Evolutionary conservation across 2,113 vertebrate species (phyloP), one percentile per base, ranked within the genome.

Genomic region (Globicephala melas): DNA sequence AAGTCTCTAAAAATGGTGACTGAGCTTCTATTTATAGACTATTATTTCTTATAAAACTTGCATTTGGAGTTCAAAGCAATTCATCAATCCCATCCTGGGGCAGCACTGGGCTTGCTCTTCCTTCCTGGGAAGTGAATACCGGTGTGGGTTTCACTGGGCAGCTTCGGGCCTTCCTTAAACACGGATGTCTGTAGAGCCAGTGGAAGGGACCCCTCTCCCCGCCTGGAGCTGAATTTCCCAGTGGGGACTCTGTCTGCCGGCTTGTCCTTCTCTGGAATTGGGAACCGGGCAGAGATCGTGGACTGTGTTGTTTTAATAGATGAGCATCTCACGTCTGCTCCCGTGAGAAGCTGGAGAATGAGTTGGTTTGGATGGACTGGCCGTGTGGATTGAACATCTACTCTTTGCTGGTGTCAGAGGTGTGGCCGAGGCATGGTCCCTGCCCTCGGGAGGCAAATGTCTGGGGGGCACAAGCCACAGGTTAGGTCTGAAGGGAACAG

Each of bases 31-130:
- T 68, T 82, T 91, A 89, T 65, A 60, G 85, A 87, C 10, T 68
- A 25, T 73, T 53, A 33, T 76, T 92, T 92, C 96, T 94, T 92
- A 31, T 36, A 55, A 71, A 70, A 70, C 74, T 71, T 65, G 14
- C 11, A 6, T 2, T 74, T 74, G 65, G 79, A 26, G 0, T 23
- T 65, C 36, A 58, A 18, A 91, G 76, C 65, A 25, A 36, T 4
- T 10, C 10, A 4, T 62, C 73, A 41, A 0, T 21, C 28, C 67
- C 38, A 5, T 65, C 76, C 85, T 14, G 25, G 28, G 6, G 58
- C 8, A 10, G 47, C 21, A 8, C 26, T 11, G 3, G 55, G 38
- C 3, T 3, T 14, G 15, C 26, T 58, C 8, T 71, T 82, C 31
- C 62, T 70, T 84, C 62, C 14, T 18, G 8, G 94, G 41, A 47